A percentile compares a stretch with the other conserved stretches of the same genome.
Conservation (phyloP, 1,140 invertebrate species). For the Danaus melanippus region DNA sequence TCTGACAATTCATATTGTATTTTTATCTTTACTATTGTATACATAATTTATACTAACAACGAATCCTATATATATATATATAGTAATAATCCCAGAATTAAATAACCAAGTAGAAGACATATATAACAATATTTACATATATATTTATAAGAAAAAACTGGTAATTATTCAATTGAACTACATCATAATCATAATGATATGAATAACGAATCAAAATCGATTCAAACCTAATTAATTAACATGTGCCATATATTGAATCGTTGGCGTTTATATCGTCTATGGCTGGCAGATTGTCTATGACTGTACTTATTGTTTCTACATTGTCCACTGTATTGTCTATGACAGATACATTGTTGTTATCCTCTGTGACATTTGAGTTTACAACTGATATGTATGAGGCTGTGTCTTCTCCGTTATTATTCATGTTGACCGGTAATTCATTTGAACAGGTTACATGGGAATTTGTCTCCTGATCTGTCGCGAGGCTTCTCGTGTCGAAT, state of each 20-base stretch:
- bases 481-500: no score
- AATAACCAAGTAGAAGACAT: slow-evolving; percentile 1
- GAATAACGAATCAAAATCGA: neutral
- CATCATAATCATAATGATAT: no score
- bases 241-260: slow-evolving; percentile 17
- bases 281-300: slow-evolving; percentile 53
- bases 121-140: slow-evolving; percentile 5
- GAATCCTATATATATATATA: slow-evolving; percentile 1
- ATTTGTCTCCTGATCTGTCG: neutral
- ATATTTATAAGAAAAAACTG: slow-evolving; percentile 1
- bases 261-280: slow-evolving; percentile 56
- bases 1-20: neutral
- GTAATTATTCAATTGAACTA: neutral
- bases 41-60: no score
- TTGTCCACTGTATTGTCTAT: slow-evolving; percentile 3
- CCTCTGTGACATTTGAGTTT: neutral
- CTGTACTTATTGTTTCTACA: slow-evolving; percentile 34
- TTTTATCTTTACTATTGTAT: no score
- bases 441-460: slow-evolving; percentile 4
- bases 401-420: slow-evolving; percentile 1
- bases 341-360: neutral
- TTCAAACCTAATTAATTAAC: slow-evolving; percentile 3
- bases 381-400: neutral
- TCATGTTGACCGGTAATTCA: slow-evolving; percentile 5
- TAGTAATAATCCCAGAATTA: neutral